Evolutionary conservation across 2,113 vertebrate species (phyloP).

Genomic region (Rhinoptilus africanus): DNA sequence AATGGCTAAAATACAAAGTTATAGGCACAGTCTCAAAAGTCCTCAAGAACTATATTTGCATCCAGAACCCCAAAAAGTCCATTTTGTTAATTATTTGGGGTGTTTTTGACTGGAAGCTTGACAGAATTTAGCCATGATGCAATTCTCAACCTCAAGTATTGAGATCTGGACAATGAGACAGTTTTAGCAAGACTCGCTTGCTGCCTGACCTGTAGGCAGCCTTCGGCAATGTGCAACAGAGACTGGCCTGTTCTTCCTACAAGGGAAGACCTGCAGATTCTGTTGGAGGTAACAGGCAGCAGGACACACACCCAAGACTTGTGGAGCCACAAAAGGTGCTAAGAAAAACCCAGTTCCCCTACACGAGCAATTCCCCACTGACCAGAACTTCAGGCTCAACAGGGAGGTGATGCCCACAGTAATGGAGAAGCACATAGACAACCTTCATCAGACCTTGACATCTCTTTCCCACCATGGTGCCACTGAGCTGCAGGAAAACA

Average conservation of each 20-base stretch:
- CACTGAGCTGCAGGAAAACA: background rate
- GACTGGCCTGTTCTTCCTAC: background rate
- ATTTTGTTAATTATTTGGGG: background rate
- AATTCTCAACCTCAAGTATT: background rate
- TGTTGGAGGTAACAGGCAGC: background rate
- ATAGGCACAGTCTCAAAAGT: background rate
- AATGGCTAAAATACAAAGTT: background rate
- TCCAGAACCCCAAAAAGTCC: background rate
- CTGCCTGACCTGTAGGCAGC: background rate
- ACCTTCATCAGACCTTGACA: background rate
- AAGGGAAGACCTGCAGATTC: background rate
- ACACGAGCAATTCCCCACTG: fast-evolving
- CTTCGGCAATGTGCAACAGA: background rate
- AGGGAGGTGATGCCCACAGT: background rate
- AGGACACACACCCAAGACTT: background rate
- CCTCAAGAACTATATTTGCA: background rate
- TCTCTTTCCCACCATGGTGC: background rate
- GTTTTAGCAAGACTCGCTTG: background rate
- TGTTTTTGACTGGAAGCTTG: background rate
- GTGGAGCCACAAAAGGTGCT: background rate
- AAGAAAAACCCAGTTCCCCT: background rate
- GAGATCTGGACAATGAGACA: background rate
- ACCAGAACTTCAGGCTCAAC: background rate
- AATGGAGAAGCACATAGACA: background rate
- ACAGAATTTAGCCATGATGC: background rate